Conservation (phyloP, 2,113 vertebrate species). For the Percopsis transmontana region DNA sequence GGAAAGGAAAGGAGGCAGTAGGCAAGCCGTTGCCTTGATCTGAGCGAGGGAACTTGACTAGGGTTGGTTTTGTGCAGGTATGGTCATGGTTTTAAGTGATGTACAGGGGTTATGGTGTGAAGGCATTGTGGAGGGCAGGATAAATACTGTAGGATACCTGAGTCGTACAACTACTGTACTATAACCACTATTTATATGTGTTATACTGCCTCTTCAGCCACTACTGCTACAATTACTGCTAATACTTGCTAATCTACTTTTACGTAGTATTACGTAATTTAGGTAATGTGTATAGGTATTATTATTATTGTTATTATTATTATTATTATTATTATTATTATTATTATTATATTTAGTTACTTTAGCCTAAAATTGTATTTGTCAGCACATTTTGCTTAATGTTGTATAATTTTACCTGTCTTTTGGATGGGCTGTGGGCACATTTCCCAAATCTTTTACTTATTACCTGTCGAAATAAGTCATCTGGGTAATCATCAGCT, state of each 20-base stretch:
- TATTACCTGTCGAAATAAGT: too few species aligned
- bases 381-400: too few species aligned
- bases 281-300: background rate
- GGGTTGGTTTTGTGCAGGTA: too few species aligned
- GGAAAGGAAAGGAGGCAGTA: background rate
- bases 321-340: background rate
- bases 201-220: background rate
- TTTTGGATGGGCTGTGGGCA: too few species aligned
- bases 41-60: background rate
- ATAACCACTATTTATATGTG: background rate
- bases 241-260: too few species aligned
- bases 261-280: background rate
- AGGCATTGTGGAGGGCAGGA: background rate
- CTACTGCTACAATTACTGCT: background rate
- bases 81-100: too few species aligned
- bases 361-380: too few species aligned
- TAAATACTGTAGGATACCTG: background rate
- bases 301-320: background rate
- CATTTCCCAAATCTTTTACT: too few species aligned
- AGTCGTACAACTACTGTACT: too few species aligned
- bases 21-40: background rate
- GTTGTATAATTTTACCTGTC: too few species aligned
- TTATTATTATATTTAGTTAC: background rate
- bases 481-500: too few species aligned
- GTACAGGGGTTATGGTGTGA: too few species aligned